phyloP scores from a whole-genome alignment of 2,113 vertebrate species.

The Synchiropus splendidus region DNA sequence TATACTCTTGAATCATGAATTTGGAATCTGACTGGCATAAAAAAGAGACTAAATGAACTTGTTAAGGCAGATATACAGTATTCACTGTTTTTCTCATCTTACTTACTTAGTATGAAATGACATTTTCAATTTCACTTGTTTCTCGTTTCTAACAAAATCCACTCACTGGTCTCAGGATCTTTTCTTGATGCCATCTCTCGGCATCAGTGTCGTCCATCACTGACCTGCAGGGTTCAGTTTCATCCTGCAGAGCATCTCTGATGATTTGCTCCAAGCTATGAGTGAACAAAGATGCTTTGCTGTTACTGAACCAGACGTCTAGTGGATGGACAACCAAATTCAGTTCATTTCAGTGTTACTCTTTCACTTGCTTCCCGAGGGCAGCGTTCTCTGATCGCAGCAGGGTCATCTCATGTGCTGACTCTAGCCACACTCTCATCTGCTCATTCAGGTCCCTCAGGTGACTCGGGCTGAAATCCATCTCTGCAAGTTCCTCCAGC shows the following conservation, averaged over 20 bases:
- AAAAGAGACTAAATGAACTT: no score
- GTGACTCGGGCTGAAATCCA: constrained; percentile 23
- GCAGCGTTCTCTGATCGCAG: constrained; percentile 29
- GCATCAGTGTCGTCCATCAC: neutral
- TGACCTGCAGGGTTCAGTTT: constrained; percentile 15
- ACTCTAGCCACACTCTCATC: constrained; percentile 37
- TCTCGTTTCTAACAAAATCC: no score
- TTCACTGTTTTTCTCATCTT: no score
- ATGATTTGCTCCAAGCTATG: constrained; percentile 31
- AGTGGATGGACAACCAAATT: neutral
- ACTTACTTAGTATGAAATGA: no score
- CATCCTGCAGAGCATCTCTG: constrained; percentile 11
- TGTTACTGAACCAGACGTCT: neutral
- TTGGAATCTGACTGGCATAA: neutral
- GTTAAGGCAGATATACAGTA: no score
- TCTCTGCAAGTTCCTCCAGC: constrained; percentile 40
- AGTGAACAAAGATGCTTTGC: constrained; percentile 8
- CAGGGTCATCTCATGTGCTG: constrained; percentile 31
- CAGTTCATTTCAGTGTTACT: no score
- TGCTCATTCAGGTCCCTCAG: constrained; percentile 31
- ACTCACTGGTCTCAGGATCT: constrained; percentile 28
- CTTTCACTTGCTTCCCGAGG: constrained; percentile 37
- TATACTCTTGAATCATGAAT: neutral
- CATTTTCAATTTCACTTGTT: no score
- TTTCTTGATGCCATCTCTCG: constrained; percentile 2